These are phyloP conservation scores for Panulirus ornatus DNA, from an alignment of 1,140 invertebrate genomes.

Conservation along the genomic window DNA sequence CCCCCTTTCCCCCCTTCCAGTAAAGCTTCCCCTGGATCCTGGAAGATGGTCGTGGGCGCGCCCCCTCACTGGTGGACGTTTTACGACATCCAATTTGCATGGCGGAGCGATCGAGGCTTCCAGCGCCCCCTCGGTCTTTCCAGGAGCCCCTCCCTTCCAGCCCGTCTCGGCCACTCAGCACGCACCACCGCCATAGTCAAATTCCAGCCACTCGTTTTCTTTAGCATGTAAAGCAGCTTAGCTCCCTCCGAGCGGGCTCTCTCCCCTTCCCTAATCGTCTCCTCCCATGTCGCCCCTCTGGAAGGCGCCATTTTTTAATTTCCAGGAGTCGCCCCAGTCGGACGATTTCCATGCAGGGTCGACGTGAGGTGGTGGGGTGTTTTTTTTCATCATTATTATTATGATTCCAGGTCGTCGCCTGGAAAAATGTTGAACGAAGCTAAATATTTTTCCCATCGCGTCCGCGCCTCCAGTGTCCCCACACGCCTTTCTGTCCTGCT, in stretches of 20 bases:
- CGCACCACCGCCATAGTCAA: slow-evolving; percentile 16
- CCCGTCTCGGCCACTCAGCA: neutral
- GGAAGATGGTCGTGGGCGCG: slow-evolving; percentile 1
- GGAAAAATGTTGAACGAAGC: neutral
- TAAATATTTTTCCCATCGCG: neutral
- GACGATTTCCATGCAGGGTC: no score
- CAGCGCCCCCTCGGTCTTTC: neutral
- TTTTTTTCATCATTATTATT: no score
- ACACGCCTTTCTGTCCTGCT: neutral
- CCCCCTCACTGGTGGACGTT: slow-evolving; percentile 45
- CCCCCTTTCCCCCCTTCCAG: neutral
- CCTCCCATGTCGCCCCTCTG: neutral
- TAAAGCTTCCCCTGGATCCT: neutral
- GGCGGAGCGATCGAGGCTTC: slow-evolving; percentile 32
- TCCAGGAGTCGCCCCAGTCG: no score
- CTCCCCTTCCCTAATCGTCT: neutral
- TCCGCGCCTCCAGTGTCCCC: neutral
- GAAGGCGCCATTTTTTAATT: neutral
- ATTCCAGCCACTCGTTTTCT: slow-evolving; percentile 6
- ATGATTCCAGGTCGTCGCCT: neutral
- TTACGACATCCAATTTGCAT: slow-evolving; percentile 59
- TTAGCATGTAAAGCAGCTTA: slow-evolving; percentile 49
- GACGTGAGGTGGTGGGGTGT: no score
- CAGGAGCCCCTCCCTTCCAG: neutral
- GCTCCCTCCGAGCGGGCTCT: no score